A percentile compares a stretch with the other conserved stretches of the same genome.
These are phyloP conservation scores for Papilio glaucus DNA, from an alignment of 1,140 invertebrate genomes.

Conservation along the genomic window DNA sequence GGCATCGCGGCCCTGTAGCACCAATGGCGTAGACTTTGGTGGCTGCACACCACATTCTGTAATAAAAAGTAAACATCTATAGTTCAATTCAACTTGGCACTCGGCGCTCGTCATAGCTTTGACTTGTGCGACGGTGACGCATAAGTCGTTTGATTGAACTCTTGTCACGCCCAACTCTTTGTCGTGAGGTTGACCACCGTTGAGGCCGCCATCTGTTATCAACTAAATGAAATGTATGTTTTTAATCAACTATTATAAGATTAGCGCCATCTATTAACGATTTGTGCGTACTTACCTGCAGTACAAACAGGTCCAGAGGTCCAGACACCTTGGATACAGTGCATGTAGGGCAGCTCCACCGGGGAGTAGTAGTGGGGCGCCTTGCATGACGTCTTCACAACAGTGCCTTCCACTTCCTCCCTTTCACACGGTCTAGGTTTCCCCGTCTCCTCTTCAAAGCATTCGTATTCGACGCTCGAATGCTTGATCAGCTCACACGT, in stretches of 20 bases:
- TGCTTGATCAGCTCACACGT: slow-evolving; percentile 25
- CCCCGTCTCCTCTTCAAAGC: neutral
- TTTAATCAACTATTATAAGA: neutral
- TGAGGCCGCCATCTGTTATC: neutral
- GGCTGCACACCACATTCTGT: slow-evolving; percentile 67
- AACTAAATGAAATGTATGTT: slow-evolving; percentile 13
- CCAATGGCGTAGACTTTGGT: slow-evolving; percentile 57
- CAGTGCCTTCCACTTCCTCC: slow-evolving; percentile 50
- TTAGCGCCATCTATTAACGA: slow-evolving; percentile 14
- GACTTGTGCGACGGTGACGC: too few species aligned
- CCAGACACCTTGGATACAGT: slow-evolving; percentile 64
- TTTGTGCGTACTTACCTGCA: slow-evolving; percentile 45
- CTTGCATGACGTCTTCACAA: slow-evolving; percentile 35
- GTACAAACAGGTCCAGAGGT: slow-evolving; percentile 52
- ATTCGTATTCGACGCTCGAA: slow-evolving; percentile 20
- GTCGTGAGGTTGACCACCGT: too few species aligned
- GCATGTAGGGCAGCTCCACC: slow-evolving; percentile 47
- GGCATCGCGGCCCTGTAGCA: slow-evolving; percentile 61
- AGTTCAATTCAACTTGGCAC: too few species aligned
- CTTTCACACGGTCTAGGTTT: slow-evolving; percentile 43
- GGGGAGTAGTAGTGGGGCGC: slow-evolving; percentile 49
- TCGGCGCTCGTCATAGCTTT: too few species aligned
- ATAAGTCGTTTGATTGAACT: too few species aligned
- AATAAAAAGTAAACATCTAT: too few species aligned
- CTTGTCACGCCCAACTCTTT: too few species aligned